Conservation (phyloP, 2,113 vertebrate species). For the Cyphomyrus plagiostoma region DNA sequence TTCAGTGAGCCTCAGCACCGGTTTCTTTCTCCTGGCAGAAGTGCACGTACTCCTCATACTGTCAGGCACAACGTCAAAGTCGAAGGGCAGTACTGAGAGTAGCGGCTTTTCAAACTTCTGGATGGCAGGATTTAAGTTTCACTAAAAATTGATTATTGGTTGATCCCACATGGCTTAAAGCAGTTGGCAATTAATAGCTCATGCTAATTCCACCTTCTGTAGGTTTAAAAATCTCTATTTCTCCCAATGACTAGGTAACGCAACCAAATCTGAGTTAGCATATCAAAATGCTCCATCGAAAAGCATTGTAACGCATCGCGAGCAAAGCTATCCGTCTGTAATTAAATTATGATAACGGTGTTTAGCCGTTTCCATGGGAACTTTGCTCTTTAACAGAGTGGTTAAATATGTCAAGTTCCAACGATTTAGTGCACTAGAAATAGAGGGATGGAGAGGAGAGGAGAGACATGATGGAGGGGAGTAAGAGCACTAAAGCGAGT, state of each 20-base stretch:
- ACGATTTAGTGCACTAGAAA: constrained; percentile 22
- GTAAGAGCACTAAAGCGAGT: constrained; percentile 6
- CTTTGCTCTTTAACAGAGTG: constrained; percentile 25
- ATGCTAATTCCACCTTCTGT: not conserved
- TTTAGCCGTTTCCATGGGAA: constrained; percentile 49
- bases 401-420: constrained; percentile 37
- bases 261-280: not conserved
- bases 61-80: not conserved
- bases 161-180: not conserved
- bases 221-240: not conserved
- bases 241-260: not conserved
- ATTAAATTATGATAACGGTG: constrained; percentile 31
- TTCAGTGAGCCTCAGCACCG: not conserved
- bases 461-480: constrained; percentile 14
- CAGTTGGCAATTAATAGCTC: not conserved
- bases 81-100: not conserved
- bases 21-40: not conserved
- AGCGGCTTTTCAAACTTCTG: not conserved
- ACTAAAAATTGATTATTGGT: not conserved
- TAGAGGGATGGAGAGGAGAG: constrained; percentile 21
- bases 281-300: not conserved
- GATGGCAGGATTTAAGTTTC: not conserved
- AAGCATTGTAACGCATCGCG: constrained; percentile 21
- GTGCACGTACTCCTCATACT: not conserved
- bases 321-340: constrained; percentile 19